Evolutionary conservation across 2,797 vertebrate species (phyloP).

Genomic region (Pipistrellus kuhlii): DNA sequence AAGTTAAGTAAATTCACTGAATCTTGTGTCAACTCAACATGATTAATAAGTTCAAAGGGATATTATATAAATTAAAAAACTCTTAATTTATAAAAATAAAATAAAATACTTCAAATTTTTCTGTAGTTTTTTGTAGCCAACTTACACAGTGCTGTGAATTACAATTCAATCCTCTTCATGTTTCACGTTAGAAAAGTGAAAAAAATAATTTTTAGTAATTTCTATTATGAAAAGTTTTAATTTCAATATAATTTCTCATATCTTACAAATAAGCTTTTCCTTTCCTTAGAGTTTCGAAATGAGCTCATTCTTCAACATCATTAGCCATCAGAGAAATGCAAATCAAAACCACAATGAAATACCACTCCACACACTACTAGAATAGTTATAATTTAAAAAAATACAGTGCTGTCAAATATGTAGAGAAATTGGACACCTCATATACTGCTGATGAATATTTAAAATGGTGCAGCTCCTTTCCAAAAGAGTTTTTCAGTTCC

Average conservation of each 20-base stretch:
- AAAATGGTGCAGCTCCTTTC: slow-evolving; percentile 48
- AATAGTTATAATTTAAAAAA: slow-evolving; percentile 41
- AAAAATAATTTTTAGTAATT: slow-evolving; percentile 61
- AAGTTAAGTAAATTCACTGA: slow-evolving; percentile 65
- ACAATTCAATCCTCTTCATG: slow-evolving; percentile 46
- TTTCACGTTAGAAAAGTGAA: slow-evolving; percentile 54
- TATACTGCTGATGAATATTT: slow-evolving; percentile 27
- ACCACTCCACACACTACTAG: slow-evolving; percentile 12
- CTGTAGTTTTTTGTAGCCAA: slow-evolving; percentile 31
- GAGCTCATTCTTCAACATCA: slow-evolving; percentile 54
- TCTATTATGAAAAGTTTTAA: slow-evolving; percentile 41
- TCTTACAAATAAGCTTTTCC: slow-evolving; percentile 33
- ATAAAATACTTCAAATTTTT: slow-evolving; percentile 33
- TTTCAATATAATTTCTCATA: slow-evolving; percentile 45
- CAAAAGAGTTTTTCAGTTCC: slow-evolving; percentile 20
- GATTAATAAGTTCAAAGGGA: slow-evolving; percentile 54
- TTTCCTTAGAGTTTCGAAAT: slow-evolving; percentile 34
- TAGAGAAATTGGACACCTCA: slow-evolving; percentile 11
- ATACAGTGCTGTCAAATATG: slow-evolving; percentile 41
- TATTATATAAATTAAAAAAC: slow-evolving; percentile 54
- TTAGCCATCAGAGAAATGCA: slow-evolving; percentile 55
- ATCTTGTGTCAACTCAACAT: slow-evolving; percentile 43
- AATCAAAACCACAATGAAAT: slow-evolving; percentile 54
- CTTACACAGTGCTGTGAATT: slow-evolving; percentile 62
- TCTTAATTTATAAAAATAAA: slow-evolving; percentile 59